Conservation (phyloP, 2,888 invertebrate species). For the Cerceris rybyensis region DNA sequence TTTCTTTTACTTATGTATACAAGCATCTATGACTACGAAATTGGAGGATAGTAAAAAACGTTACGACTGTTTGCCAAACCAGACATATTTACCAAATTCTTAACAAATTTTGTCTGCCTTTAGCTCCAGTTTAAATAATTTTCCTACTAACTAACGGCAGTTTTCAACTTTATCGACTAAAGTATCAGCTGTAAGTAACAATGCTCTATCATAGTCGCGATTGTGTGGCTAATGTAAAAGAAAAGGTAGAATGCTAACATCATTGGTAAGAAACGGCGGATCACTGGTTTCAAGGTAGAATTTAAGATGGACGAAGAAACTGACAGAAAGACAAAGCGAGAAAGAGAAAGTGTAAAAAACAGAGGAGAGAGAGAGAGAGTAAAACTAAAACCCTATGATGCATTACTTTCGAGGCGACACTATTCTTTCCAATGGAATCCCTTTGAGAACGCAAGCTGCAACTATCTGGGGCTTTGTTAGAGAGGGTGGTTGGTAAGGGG, state of each 20-base stretch:
- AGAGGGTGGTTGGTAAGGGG: slow-evolving; percentile 14
- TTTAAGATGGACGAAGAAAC: slow-evolving; percentile 50
- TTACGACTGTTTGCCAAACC: too few relatives aligned
- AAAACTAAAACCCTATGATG: slow-evolving; percentile 29
- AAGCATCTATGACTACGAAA: too few relatives aligned
- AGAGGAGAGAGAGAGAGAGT: background rate
- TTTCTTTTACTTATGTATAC: too few relatives aligned
- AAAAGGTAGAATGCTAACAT: background rate
- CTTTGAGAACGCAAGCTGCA: slow-evolving; percentile 53
- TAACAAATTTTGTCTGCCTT: too few relatives aligned
- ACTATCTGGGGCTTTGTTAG: slow-evolving; percentile 60
- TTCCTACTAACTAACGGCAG: background rate
- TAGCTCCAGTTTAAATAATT: background rate
- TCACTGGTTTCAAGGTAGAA: slow-evolving; percentile 25
- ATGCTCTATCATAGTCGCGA: background rate
- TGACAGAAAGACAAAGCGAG: slow-evolving; percentile 23
- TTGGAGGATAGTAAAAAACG: too few relatives aligned
- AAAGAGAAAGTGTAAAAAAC: background rate
- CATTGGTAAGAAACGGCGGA: background rate
- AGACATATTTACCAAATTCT: too few relatives aligned
- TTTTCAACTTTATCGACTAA: slow-evolving; percentile 22
- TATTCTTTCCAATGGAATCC: slow-evolving; percentile 54
- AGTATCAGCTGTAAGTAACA: slow-evolving; percentile 32
- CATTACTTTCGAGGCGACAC: slow-evolving; percentile 60
- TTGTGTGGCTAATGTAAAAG: background rate